phyloP scores from a whole-genome alignment of 2,113 vertebrate genomes.

The Danio rerio region DNA sequence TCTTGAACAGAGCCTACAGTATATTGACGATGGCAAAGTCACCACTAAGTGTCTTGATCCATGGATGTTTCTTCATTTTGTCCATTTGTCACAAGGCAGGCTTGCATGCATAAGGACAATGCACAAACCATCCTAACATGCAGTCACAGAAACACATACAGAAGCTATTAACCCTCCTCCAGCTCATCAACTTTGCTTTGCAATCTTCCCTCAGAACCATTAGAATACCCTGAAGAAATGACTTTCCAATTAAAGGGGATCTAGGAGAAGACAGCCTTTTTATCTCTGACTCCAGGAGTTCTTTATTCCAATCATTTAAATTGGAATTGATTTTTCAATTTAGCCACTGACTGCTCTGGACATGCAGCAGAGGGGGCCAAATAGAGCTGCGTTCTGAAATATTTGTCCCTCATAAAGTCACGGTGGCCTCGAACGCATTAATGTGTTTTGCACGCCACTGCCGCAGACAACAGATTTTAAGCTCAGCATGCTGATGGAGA shows the following conservation, averaged over 20 bases:
- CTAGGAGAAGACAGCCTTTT: conserved; percentile 91
- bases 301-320: conserved; percentile 99
- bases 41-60: conserved; percentile 69
- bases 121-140: conserved; percentile 60
- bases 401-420: conserved; percentile 91
- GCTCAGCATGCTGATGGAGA: conserved; percentile 76
- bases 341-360: conserved; percentile 95
- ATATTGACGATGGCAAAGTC: conserved; percentile 61
- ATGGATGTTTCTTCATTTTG: conserved; percentile 84
- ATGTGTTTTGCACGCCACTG: conserved; percentile 78
- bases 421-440: conserved; percentile 67
- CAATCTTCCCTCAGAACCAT: conserved; percentile 99
- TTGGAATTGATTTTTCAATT: conserved; percentile 99
- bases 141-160: conserved; percentile 69
- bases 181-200: conserved; percentile 99
- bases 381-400: conserved; percentile 87
- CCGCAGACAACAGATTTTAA: conserved; percentile 82
- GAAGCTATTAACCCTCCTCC: conserved; percentile 96
- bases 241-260: conserved; percentile 99
- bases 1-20: conserved; percentile 58
- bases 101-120: conserved; percentile 74
- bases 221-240: conserved; percentile 99
- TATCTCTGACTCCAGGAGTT: conserved; percentile 97
- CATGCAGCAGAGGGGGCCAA: conserved; percentile 88
- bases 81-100: conserved; percentile 84